Percentiles rank a stretch among this genome's conserved stretches.
phyloP scores from a whole-genome alignment of 2,113 vertebrate species.

The Corvus moneduloides region DNA sequence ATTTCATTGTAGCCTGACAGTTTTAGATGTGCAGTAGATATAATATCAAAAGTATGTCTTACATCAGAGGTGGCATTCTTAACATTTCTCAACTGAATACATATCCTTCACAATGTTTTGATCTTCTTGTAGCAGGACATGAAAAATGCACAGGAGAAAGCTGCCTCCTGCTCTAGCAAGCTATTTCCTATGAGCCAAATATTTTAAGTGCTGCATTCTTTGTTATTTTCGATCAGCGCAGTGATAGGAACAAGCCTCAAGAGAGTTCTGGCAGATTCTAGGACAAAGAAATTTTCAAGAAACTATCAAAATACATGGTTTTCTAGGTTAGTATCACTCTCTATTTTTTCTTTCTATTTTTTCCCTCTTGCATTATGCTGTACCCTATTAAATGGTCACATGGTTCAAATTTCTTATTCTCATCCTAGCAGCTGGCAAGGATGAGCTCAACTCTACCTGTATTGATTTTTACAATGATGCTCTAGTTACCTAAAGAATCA shows the following conservation, averaged over 20 bases:
- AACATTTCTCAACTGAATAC: slow-evolving; percentile 20
- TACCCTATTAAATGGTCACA: not conserved
- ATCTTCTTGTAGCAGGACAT: slow-evolving; percentile 16
- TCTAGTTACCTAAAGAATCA: not conserved
- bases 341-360: not conserved
- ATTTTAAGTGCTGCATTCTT: not conserved
- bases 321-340: not conserved
- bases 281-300: not conserved
- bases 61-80: not conserved
- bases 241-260: not conserved
- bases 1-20: slow-evolving; percentile 25
- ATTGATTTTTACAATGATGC: not conserved
- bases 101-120: not conserved
- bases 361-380: not conserved
- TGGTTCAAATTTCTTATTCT: not conserved
- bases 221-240: not conserved
- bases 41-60: not conserved
- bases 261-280: not conserved
- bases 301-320: not conserved
- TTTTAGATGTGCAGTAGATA: not conserved
- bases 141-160: slow-evolving; percentile 11
- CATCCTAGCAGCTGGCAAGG: not conserved
- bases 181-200: not conserved
- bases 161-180: not conserved
- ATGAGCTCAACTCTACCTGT: not conserved